Base-by-base conservation (phyloP, 2,888 invertebrate genomes). In the Temnothorax unifasciatus region DNA sequence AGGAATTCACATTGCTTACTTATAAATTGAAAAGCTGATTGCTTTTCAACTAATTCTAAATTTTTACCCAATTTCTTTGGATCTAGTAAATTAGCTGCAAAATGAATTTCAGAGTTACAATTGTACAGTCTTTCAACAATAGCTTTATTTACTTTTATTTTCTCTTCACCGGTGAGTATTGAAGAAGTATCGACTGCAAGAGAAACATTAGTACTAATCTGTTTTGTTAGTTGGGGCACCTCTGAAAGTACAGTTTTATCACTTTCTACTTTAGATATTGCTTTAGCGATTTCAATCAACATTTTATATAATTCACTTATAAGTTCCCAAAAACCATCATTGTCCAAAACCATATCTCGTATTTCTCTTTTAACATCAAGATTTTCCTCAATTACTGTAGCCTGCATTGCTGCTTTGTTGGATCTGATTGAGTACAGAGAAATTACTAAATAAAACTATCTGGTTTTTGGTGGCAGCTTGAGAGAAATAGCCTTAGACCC, bases 361-460 rank as follows among this genome's bases (percentile, higher is more conserved):
- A 57, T 18, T 3, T 25, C 25, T 13, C 25, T 57, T 57, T 57
- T 25, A 57, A 57, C 21, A 57, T 25, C 21, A 57, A 11, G 21
- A 13, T 57, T 21, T 57, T 57, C 57, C 1, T 57, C 2, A 57
- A 57, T 57, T 25, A 57, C 57, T 25, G 57, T 57, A 57, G 25
- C 21, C 25, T 57, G 57, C 25, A 57, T 25, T 57, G 57, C 57
- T 57, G 25, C 57, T 57, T 57, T 57, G 13, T 57, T 57, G 5
- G 57, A 21, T 57, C 25, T 57, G 13, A 57, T 25, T 25, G 57
- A 25, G 2, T 25, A 25, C 13, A 57, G 11, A 11, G 21, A 57
- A 57, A 57, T 57, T 57, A 57, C 57, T 3, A 57, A 57, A 5
- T 57, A 57, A 57, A 57, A 57, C 57, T 25, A 57, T 25, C 57